These are phyloP conservation scores for Samia ricini DNA, from an alignment of 1,140 invertebrate species.

Conservation along the genomic window DNA sequence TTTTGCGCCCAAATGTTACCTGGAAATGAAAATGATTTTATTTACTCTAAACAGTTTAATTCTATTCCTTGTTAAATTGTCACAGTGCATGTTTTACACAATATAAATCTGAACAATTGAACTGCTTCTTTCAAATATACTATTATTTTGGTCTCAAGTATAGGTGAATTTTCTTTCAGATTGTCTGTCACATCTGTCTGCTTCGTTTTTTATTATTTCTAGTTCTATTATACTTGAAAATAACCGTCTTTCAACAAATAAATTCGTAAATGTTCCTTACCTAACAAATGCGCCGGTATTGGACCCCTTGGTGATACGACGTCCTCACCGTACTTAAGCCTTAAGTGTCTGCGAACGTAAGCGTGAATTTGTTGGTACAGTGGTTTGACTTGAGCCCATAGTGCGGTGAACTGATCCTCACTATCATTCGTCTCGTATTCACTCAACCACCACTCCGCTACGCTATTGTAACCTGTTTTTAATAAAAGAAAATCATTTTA, in stretches of 20 bases:
- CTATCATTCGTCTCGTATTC: slow-evolving; percentile 75
- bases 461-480: slow-evolving; percentile 55
- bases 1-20: slow-evolving; percentile 96
- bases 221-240: no score
- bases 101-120: no score
- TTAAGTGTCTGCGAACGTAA: slow-evolving; percentile 87
- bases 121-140: no score
- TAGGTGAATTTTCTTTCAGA: no score
- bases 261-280: slow-evolving; percentile 51
- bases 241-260: no score
- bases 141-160: no score
- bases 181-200: no score
- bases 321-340: slow-evolving; percentile 84
- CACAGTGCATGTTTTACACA: no score
- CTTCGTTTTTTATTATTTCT: no score
- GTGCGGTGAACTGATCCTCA: slow-evolving; percentile 73
- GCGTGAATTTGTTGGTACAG: slow-evolving; percentile 92
- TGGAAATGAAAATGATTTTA: slow-evolving; percentile 44
- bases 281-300: slow-evolving; percentile 93
- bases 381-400: slow-evolving; percentile 84
- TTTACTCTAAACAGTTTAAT: background rate
- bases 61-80: no score
- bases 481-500: no score
- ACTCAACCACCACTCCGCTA: slow-evolving; percentile 72
- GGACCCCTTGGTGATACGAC: slow-evolving; percentile 84